Evolutionary conservation across 2,888 invertebrate species (phyloP), one percentile per base, ranked within the genome.

Genomic region (Philonicus albiceps): DNA sequence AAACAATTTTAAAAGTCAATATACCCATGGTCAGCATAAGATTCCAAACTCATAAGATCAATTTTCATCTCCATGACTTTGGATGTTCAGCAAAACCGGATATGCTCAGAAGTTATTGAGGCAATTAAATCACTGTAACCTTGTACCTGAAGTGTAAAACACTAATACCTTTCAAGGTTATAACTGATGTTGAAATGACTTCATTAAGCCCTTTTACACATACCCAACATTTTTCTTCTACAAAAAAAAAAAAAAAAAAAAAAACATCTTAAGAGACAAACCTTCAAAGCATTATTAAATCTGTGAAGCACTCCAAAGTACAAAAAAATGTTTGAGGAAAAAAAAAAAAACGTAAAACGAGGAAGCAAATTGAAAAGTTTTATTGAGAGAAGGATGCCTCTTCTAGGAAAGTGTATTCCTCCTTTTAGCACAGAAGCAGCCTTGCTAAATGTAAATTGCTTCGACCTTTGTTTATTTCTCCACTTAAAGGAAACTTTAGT

Each of bases 371-470:
- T 80, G 43, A 80, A 80, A 80, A 80, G 80, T 80, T 80, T 80
- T 80, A 80, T 80, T 80, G 80, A 80, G 31, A 19, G 22, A 53
- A 80, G 49, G 53, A 40, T 31, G 43, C 22, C 76, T 22, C 30
- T 27, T 80, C 49, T 30, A 53, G 30, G 27, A 80, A 49, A 80
- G 49, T 80, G 80, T 80, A 19, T 80, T 80, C 80, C 53, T 49
- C 53, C 3, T 49, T 80, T 80, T 74, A n/a, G 49, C 30, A 31
- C 22, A 22, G 40, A 43, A 16, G 40, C 43, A 80, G 30, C 80
- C 53, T 80, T 80, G 80, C 31, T 80, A 80, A 80, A 80, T 80
- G 80, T 49, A 80, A 80, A 80, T 80, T 80, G 80, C 80, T 53
- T 80, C 80, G 80, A 80, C 80, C 80, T 80, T 80, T 80, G 80